Conservation (phyloP, 2,888 invertebrate genomes). For the Synanthedon formicaeformis region DNA sequence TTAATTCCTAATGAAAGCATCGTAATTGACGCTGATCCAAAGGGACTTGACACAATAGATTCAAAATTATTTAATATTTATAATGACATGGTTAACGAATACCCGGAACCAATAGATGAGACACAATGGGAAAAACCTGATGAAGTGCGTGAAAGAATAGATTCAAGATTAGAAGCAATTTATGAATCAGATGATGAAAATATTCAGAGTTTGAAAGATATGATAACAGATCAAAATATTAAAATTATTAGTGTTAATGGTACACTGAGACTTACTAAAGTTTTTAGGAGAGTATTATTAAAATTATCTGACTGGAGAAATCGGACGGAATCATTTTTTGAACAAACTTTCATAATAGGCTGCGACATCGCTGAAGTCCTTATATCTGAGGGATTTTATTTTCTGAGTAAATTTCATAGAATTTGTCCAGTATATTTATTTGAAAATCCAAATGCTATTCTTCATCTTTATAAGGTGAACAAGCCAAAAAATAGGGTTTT, state of each 20-base stretch:
- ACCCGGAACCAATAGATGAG: slow-evolving; percentile 60
- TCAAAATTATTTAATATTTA: slow-evolving; percentile 38
- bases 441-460: slow-evolving; percentile 55
- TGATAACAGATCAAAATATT: slow-evolving; percentile 49
- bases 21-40: slow-evolving; percentile 57
- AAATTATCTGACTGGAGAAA: slow-evolving; percentile 40
- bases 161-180: slow-evolving; percentile 46
- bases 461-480: slow-evolving; percentile 55
- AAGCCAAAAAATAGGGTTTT: slow-evolving; percentile 50
- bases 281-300: slow-evolving; percentile 26
- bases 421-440: slow-evolving; percentile 74
- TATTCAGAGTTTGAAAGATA: slow-evolving; percentile 41
- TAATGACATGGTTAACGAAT: slow-evolving; percentile 42
- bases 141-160: slow-evolving; percentile 53
- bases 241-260: slow-evolving; percentile 50
- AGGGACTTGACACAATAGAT: slow-evolving; percentile 35
- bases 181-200: slow-evolving; percentile 56
- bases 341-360: slow-evolving; percentile 66
- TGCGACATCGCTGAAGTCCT: slow-evolving; percentile 69
- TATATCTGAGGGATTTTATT: slow-evolving; percentile 69
- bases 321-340: slow-evolving; percentile 64
- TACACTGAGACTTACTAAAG: slow-evolving; percentile 35
- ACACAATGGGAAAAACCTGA: slow-evolving; percentile 61
- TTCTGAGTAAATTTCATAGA: slow-evolving; percentile 73
- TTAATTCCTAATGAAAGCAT: slow-evolving; percentile 33